These are phyloP conservation scores for Ficedula albicollis DNA, from an alignment of 2,797 vertebrate genomes.

Conservation along the genomic window DNA sequence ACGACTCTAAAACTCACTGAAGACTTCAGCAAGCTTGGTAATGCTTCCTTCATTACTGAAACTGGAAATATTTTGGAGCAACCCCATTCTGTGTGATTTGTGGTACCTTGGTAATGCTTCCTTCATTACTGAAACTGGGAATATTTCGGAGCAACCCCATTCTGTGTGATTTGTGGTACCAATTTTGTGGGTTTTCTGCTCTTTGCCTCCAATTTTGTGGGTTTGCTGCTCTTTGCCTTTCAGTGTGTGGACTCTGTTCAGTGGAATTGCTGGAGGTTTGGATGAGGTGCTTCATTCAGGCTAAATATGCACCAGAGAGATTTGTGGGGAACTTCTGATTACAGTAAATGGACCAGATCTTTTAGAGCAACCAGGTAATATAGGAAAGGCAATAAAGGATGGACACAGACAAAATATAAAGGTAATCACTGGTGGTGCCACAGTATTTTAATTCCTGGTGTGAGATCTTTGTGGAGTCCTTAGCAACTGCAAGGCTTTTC, in stretches of 20 bases:
- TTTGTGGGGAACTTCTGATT: slow-evolving; percentile 32
- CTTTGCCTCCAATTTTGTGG: slow-evolving; percentile 20
- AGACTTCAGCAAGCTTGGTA: not conserved
- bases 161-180: slow-evolving; percentile 52
- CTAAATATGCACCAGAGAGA: slow-evolving; percentile 24
- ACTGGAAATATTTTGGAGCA: slow-evolving; percentile 51
- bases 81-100: slow-evolving; percentile 49
- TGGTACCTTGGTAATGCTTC: not conserved
- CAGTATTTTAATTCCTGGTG: not conserved
- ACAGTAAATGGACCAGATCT: slow-evolving; percentile 56
- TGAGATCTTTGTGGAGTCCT: not conserved
- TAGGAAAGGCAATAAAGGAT: slow-evolving; percentile 3
- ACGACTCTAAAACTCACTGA: not conserved
- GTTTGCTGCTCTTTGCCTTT: slow-evolving; percentile 26
- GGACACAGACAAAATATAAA: not conserved
- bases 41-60: slow-evolving; percentile 6
- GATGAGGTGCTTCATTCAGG: slow-evolving; percentile 39
- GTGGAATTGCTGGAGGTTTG: slow-evolving; percentile 5
- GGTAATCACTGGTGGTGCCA: not conserved
- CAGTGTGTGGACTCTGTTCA: slow-evolving; percentile 11
- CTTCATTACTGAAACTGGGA: slow-evolving; percentile 42
- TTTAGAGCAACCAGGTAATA: slow-evolving; percentile 8
- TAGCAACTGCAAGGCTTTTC: not conserved
- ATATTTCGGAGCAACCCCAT: slow-evolving; percentile 39
- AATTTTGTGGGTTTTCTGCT: slow-evolving; percentile 2